Evolutionary conservation across 1,140 invertebrate genomes (phyloP).

Genomic region (Lineus longissimus): DNA sequence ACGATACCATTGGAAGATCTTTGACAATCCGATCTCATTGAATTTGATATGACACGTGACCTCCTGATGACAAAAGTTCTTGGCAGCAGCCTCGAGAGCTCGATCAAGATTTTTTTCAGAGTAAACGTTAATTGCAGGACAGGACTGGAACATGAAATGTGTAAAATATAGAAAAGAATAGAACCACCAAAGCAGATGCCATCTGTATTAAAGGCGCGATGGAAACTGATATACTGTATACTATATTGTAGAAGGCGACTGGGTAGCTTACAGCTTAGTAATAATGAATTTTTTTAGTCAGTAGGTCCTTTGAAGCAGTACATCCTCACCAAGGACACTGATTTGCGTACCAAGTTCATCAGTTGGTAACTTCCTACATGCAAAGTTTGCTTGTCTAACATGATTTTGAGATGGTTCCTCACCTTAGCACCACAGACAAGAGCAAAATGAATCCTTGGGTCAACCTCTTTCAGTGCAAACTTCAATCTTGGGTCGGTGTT

Average conservation of each 20-base stretch:
- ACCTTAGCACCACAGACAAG: constrained; percentile 54
- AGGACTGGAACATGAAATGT: constrained; percentile 38
- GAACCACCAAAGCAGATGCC: not conserved
- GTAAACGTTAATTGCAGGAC: constrained; percentile 51
- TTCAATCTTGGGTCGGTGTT: constrained; percentile 41
- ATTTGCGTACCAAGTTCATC: too few relatives aligned
- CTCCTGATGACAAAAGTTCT: constrained; percentile 45
- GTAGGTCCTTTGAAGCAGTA: too few relatives aligned
- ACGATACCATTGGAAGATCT: constrained; percentile 51
- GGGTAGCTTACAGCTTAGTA: too few relatives aligned
- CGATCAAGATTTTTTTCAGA: constrained; percentile 39
- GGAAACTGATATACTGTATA: too few relatives aligned
- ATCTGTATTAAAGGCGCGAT: not conserved
- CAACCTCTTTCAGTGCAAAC: constrained; percentile 39
- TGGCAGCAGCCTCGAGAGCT: constrained; percentile 39
- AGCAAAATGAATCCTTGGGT: constrained; percentile 56
- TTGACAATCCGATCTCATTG: constrained; percentile 39
- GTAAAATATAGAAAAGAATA: not conserved
- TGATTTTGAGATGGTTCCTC: too few relatives aligned
- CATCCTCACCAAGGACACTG: too few relatives aligned
- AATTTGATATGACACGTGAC: constrained; percentile 35
- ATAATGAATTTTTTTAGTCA: too few relatives aligned
- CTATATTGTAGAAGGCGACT: too few relatives aligned
- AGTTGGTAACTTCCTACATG: too few relatives aligned
- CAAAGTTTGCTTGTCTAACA: too few relatives aligned